Evolutionary conservation across 2,113 vertebrate genomes (phyloP).

Genomic region (Abramis brama): DNA sequence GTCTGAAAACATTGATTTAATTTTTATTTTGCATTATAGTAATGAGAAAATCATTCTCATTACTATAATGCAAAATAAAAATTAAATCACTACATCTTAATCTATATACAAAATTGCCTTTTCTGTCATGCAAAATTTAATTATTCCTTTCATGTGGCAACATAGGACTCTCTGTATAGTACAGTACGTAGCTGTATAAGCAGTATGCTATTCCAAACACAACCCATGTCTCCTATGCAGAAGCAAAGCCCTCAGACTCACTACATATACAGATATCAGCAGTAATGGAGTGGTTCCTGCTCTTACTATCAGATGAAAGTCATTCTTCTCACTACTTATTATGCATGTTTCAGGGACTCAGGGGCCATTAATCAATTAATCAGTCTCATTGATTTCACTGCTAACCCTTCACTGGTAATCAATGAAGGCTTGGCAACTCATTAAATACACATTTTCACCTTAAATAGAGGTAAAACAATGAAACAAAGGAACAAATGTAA

Average conservation of each 20-base stretch:
- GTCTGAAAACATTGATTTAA: too few relatives aligned
- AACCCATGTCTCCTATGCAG: background rate
- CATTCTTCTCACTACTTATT: background rate
- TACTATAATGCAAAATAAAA: too few relatives aligned
- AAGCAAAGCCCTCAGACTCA: background rate
- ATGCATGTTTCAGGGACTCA: background rate
- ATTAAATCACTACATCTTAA: too few relatives aligned
- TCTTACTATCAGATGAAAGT: background rate
- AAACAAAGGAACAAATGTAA: background rate
- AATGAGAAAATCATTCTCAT: background rate
- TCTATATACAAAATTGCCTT: too few relatives aligned
- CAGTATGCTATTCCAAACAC: background rate
- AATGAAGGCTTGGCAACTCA: background rate
- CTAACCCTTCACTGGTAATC: conserved; percentile 18
- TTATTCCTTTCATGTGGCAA: background rate
- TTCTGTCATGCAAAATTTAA: background rate
- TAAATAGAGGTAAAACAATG: background rate
- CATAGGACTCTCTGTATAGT: background rate
- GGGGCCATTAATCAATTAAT: background rate
- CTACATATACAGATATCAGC: background rate
- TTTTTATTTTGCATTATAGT: background rate
- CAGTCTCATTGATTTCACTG: background rate
- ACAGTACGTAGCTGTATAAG: background rate
- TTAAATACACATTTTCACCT: background rate
- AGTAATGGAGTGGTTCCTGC: background rate